Evolutionary conservation across 2,888 invertebrate genomes (phyloP), one percentile per base, ranked within the genome.

Genomic region (Scrobipalpa atriplicella): DNA sequence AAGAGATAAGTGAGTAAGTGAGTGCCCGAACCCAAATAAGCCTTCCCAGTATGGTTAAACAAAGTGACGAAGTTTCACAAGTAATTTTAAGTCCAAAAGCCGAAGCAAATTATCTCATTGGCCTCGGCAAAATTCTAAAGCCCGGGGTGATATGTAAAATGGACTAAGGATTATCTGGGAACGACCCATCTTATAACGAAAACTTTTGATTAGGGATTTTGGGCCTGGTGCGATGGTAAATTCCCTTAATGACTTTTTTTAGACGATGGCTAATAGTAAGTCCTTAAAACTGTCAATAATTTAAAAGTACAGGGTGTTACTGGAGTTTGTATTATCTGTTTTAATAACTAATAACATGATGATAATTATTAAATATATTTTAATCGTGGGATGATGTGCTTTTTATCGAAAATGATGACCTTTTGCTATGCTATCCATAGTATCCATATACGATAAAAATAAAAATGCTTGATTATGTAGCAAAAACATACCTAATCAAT

Each of bases 51-150:
- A 47, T 16, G 47, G 47, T 47, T n/a, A 47, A 7, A 43, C 13
- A 47, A 47, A 47, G 47, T 47, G n/a, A 47, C n/a, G 47, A n/a
- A 47, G 47, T 47, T 47, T n/a, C 47, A 16, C 47, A 47, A 47
- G 47, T 47, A 47, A 47, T 47, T 47, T 47, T 47, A 47, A 47
- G 47, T n/a, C 47, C 47, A n/a, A 47, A 47, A 47, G 47, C 47
- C 16, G 47, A 47, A 16, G n/a, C 47, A 47, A 47, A 47, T 47
- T 47, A 47, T 47, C n/a, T 47, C 47, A 47, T 47, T 47, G 47
- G n/a, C 47, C 47, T 47, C 47, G 47, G n/a, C 47, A n/a, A 47
- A 47, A 47, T 47, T 47, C 47, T 47, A 16, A 47, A 47, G 47
- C 47, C 47, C 47, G 47, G 47, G 47, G n/a, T 47, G 16, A 47